Evolutionary conservation across 2,888 invertebrate species (phyloP), one percentile per base, ranked within the genome.

Genomic region (Pristionchus japonicus): DNA sequence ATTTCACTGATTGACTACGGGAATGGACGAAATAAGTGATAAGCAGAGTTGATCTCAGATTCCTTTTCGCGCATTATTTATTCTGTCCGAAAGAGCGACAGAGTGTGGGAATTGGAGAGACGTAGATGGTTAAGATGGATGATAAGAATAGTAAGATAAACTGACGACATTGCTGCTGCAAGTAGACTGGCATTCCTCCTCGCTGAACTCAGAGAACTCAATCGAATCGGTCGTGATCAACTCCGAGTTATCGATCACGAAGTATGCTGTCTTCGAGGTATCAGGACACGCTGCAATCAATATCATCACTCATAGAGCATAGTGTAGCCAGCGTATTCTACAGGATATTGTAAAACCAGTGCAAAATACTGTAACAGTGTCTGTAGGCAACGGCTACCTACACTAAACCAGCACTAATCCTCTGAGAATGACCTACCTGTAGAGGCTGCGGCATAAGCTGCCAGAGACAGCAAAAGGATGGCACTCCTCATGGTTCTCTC

Each of bases 151-250:
- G 27, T 64, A 57, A 57, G 57, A 57, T 4, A 34, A 57, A 70
- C 67, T 88, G 61, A 93, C 93, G 74, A 90, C 85, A 70, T 93
- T 93, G 7, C 90, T 88, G 40, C 90, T 89, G 89, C 93, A 93
- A 3, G 89, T 92, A 37, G 88, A 88, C 20, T 89, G 52, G 82
- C 93, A 93, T n/a, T 93, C 91, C 43, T 93, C 92, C 85, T 93
- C 93, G 1, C 92, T 90, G 47, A 91, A 90, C 37, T 91, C 91
- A n/a, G 91, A 89, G 89, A 91, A 92, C n/a, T 90, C 89, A 64
- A 92, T 89, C 0, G 89, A 82, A 37, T 92, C 90, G 11, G 84
- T 85, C 1, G 89, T 80, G 13, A 86, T 86, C 52, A 92, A 64
- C 23, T 86, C 89, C 0, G 90, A 90, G 57, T 93, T 92, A 84